Evolutionary conservation across 2,113 vertebrate species (phyloP).

Genomic region (Chaetura pelagica): DNA sequence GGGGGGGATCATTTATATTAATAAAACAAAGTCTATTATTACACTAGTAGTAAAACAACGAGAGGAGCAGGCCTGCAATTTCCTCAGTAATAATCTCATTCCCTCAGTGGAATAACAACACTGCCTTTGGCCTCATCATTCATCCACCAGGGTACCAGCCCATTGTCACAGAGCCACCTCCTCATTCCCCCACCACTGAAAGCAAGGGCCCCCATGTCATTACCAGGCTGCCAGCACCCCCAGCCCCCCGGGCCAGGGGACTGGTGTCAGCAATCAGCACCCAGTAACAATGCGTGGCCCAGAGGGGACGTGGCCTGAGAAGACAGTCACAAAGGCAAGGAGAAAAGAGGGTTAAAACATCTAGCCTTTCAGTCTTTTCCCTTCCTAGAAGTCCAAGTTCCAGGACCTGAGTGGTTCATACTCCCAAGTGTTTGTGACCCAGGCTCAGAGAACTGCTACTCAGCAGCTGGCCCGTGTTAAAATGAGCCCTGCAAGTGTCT

Average conservation of each 20-base stretch:
- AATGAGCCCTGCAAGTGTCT: not conserved
- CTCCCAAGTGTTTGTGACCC: not conserved
- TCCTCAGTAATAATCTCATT: slow-evolving; percentile 61
- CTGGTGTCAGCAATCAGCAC: not conserved
- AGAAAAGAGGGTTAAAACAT: not conserved
- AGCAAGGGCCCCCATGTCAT: not conserved
- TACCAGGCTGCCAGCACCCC: not conserved
- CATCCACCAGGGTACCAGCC: slow-evolving; percentile 23
- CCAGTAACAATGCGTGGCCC: rapidly evolving
- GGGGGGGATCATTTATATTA: too few species aligned
- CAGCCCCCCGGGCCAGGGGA: rapidly evolving
- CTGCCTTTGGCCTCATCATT: slow-evolving; percentile 36
- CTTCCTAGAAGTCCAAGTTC: not conserved
- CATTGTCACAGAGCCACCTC: not conserved
- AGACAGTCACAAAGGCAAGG: not conserved
- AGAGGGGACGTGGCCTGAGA: not conserved
- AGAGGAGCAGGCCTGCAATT: slow-evolving; percentile 50
- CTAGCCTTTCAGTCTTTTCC: not conserved
- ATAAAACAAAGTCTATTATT: slow-evolving; percentile 45
- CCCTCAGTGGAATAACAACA: not conserved
- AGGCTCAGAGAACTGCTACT: not conserved
- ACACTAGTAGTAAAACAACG: not conserved
- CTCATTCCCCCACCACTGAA: slow-evolving; percentile 1
- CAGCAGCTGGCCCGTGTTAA: rapidly evolving
- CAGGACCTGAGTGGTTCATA: not conserved